Evolutionary conservation across 2,888 invertebrate species (phyloP).

Genomic region (Tachina grossa): DNA sequence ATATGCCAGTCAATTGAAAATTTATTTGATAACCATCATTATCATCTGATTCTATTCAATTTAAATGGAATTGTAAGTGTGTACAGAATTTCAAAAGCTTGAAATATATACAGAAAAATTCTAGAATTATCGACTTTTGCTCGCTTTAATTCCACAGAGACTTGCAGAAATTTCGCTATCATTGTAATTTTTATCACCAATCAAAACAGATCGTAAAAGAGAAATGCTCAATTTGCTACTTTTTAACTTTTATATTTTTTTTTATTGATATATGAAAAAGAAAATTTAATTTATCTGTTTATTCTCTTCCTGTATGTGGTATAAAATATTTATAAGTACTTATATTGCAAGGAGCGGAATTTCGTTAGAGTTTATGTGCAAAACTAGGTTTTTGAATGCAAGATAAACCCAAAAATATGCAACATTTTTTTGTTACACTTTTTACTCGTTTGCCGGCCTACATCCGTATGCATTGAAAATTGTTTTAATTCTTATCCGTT

Average conservation of each 20-base stretch:
- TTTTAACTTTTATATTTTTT: not conserved
- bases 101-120: not conserved
- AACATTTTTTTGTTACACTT: conserved; percentile 8
- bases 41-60: conserved; percentile 2
- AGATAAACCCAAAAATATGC: not conserved
- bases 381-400: not conserved
- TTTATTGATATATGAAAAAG: not conserved
- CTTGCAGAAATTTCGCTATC: not conserved
- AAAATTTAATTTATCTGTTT: not conserved
- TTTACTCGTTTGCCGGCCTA: not conserved
- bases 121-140: conserved; percentile 18
- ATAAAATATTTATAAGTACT: not conserved
- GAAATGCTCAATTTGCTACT: not conserved
- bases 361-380: not conserved
- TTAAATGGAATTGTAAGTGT: conserved; percentile 7
- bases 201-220: not conserved
- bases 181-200: not conserved
- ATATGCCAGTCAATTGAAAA: conserved; percentile 31
- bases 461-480: too few species aligned
- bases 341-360: not conserved
- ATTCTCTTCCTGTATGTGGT: not conserved
- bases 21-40: not conserved
- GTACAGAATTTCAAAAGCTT: not conserved
- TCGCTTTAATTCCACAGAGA: not conserved
- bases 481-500: too few species aligned